Evolutionary conservation across 2,797 vertebrate genomes (phyloP), one percentile per base, ranked within the genome.

Genomic region (Oryzias dopingdopingensis): DNA sequence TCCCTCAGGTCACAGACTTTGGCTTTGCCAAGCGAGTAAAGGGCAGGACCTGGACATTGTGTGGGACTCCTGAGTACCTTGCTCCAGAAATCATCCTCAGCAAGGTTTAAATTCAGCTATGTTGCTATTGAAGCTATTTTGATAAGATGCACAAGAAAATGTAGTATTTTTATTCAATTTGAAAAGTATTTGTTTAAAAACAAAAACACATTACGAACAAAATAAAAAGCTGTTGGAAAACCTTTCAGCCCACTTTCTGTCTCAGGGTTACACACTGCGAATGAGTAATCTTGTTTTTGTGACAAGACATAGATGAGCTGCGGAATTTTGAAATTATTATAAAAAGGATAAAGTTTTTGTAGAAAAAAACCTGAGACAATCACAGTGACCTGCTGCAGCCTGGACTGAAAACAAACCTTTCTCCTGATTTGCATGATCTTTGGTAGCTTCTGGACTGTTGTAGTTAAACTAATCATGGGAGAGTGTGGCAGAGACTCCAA

Each of bases 21-120:
- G 97, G 97, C 49, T 99, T 99, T 90, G 97, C 97, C 86, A 99
- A 99, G 91, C 95, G 94, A 92, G 97, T 99, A 90, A 99, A 98
- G 93, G 96, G 97, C 74, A 94, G 97, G 90, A 99, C 97, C 78
- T 99, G 97, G 97, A 99, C 97, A 72, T 92, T 99, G 91, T 99
- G 97, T 86, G 97, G 97, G 59, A 99, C 97, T 82, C 97, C 97
- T 74, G 97, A 99, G 88, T 99, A 99, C 77, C 86, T 99, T 89
- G 97, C 97, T 83, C 97, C 97, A 75, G 97, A 99, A 92, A 99
- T 99, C 88, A 99, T 99, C 90, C 95, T 99, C 87, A 99, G 97
- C 94, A 99, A 99, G 96, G 97, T 96, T 37, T 13, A 4, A 10
- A 37, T 37, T 3, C 32, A 37, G 32, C 32, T 37, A 12, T 37